A percentile compares a stretch with the other conserved stretches of the same genome.
phyloP scores from a whole-genome alignment of 30 jellyfish, hydroid and myxozoan genomes.

The Turritopsis dohrnii region DNA sequence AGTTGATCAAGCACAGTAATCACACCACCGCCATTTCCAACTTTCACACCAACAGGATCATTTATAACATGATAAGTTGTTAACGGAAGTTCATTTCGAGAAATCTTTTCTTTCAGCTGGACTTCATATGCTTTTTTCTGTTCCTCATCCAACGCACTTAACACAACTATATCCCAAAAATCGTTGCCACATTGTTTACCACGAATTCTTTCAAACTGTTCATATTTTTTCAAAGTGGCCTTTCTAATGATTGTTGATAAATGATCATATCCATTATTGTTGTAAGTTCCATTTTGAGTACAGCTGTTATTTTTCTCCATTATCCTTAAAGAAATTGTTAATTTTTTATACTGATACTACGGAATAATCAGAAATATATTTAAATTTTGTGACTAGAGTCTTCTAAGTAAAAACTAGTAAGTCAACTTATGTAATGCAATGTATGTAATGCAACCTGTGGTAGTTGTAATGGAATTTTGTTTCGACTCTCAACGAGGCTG shows the following conservation, averaged over 20 bases:
- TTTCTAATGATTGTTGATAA: constrained; percentile 53
- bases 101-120: constrained; percentile 54
- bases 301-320: neutral
- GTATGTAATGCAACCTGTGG: no score
- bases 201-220: constrained; percentile 58
- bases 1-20: constrained; percentile 75
- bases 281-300: neutral
- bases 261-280: neutral
- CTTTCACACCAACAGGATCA: constrained; percentile 83
- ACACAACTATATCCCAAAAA: constrained; percentile 90
- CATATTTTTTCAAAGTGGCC: constrained; percentile 55
- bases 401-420: no score
- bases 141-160: constrained; percentile 70
- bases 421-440: no score
- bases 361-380: neutral
- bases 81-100: constrained; percentile 71
- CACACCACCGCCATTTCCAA: constrained; percentile 93
- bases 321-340: neutral
- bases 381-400: neutral
- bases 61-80: constrained; percentile 50
- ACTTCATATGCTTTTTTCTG: constrained; percentile 73
- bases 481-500: no score
- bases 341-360: neutral
- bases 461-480: no score
- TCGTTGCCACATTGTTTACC: constrained; percentile 54